Conservation (phyloP, 1,140 invertebrate species). For the Eciton burchellii region DNA sequence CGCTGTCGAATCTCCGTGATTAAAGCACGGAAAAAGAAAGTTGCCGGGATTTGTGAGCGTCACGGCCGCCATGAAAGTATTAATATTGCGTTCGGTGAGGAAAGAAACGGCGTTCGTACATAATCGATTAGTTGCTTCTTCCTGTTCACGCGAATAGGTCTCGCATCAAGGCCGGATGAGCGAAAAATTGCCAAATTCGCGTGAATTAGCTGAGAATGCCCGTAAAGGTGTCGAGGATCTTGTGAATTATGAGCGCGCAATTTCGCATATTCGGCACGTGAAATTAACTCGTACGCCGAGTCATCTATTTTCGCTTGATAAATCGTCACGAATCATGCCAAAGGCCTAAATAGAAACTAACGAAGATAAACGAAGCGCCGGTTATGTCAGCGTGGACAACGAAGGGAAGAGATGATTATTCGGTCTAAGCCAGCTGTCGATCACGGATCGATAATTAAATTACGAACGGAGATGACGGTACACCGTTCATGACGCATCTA, state of each 20-base stretch:
- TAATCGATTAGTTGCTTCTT: conserved; percentile 30
- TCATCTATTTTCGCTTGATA: conserved; percentile 35
- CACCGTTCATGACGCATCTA: neutral
- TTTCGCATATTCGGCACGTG: conserved; percentile 10
- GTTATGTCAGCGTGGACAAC: conserved; percentile 24
- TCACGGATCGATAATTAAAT: conserved; percentile 61
- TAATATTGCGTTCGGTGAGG: conserved; percentile 29
- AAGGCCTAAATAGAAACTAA: conserved; percentile 46
- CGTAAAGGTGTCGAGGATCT: conserved; percentile 41
- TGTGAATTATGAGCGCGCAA: conserved; percentile 19
- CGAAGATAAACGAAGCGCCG: conserved; percentile 65
- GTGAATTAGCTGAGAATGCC: conserved; percentile 19
- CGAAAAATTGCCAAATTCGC: conserved; percentile 49
- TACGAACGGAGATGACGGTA: conserved; percentile 6
- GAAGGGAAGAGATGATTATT: conserved; percentile 39
- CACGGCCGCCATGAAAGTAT: conserved; percentile 45
- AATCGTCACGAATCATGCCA: conserved; percentile 37
- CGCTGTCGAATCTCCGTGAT: conserved; percentile 12
- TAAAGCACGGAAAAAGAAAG: conserved; percentile 64
- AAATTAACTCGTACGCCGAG: conserved; percentile 25
- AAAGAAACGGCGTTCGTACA: conserved; percentile 14
- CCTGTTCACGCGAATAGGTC: neutral
- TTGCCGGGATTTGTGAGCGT: conserved; percentile 46
- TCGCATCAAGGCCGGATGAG: conserved; percentile 31
- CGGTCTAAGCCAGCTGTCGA: conserved; percentile 30